Conservation (phyloP, 2,888 invertebrate genomes). For the Oscheius myriophilus region DNA sequence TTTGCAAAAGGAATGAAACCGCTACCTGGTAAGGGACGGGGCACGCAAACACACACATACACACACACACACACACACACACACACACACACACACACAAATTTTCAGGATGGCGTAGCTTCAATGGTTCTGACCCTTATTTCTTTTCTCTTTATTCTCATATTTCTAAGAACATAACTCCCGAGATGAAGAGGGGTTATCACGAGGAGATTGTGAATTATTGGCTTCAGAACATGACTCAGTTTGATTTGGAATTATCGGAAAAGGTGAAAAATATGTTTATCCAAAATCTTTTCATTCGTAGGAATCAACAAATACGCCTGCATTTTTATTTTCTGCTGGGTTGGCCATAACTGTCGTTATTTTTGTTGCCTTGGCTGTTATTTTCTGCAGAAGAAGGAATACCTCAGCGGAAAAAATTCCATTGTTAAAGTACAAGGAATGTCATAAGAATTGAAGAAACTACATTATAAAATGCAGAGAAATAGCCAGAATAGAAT, state of each 20-base stretch:
- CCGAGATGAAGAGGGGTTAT: slow-evolving; percentile 10
- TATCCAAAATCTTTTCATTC: no score
- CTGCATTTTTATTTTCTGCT: no score
- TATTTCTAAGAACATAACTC: slow-evolving; percentile 4
- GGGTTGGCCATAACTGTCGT: no score
- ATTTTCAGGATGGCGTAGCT: neutral
- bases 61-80: neutral
- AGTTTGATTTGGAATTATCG: neutral
- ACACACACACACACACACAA: neutral
- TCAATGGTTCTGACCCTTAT: slow-evolving; percentile 14
- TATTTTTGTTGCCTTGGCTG: no score
- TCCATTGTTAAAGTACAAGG: no score
- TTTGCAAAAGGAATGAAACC: slow-evolving; percentile 14
- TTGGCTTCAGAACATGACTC: slow-evolving; percentile 10
- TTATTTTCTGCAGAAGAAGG: no score
- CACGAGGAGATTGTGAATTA: neutral
- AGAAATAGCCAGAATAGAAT: no score
- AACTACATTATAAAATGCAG: no score
- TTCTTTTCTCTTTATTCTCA: slow-evolving; percentile 1
- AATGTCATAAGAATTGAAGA: no score
- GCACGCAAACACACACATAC: neutral
- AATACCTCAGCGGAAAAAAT: no score
- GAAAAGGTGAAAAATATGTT: neutral
- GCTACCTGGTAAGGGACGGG: neutral
- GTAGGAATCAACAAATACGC: no score